Evolutionary conservation across 2,888 invertebrate species (phyloP).

Genomic region (Caenorhabditis doughertyi): DNA sequence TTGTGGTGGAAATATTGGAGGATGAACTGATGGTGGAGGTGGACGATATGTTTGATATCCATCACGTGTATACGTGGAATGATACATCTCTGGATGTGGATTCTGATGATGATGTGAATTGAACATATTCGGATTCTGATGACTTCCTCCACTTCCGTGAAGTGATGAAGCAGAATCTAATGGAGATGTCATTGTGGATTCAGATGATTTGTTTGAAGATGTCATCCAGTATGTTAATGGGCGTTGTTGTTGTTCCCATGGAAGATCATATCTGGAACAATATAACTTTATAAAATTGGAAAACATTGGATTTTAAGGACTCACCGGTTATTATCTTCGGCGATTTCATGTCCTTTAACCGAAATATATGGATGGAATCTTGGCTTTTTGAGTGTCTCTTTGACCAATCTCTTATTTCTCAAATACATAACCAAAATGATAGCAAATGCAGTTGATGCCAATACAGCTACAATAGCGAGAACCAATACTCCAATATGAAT

Average conservation of each 20-base stretch:
- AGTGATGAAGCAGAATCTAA: slow-evolving; percentile 71
- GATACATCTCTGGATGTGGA: slow-evolving; percentile 47
- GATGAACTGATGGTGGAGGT: slow-evolving; percentile 56
- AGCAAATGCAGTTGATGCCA: slow-evolving; percentile 68
- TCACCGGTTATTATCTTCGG: slow-evolving; percentile 67
- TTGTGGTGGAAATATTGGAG: slow-evolving; percentile 65
- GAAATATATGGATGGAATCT: slow-evolving; percentile 70
- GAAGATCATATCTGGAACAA: slow-evolving; percentile 72
- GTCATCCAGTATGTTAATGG: slow-evolving; percentile 73
- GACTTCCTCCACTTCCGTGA: slow-evolving; percentile 38
- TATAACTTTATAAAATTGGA: background rate
- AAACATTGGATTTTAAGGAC: background rate
- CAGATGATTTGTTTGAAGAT: slow-evolving; percentile 60
- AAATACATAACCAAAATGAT: slow-evolving; percentile 69
- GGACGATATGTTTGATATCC: slow-evolving; percentile 68
- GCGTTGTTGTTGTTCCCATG: slow-evolving; percentile 70
- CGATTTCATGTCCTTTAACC: slow-evolving; percentile 63
- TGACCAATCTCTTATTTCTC: slow-evolving; percentile 66
- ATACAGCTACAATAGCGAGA: slow-evolving; percentile 69
- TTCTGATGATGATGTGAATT: slow-evolving; percentile 35
- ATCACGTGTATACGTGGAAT: slow-evolving; percentile 61
- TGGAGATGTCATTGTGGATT: slow-evolving; percentile 71
- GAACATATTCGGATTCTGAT: slow-evolving; percentile 34
- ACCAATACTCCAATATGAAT: slow-evolving; percentile 70
- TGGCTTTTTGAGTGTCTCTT: slow-evolving; percentile 62